Base-by-base conservation (phyloP, 2,797 vertebrate genomes). In the Danio aesculapii region DNA sequence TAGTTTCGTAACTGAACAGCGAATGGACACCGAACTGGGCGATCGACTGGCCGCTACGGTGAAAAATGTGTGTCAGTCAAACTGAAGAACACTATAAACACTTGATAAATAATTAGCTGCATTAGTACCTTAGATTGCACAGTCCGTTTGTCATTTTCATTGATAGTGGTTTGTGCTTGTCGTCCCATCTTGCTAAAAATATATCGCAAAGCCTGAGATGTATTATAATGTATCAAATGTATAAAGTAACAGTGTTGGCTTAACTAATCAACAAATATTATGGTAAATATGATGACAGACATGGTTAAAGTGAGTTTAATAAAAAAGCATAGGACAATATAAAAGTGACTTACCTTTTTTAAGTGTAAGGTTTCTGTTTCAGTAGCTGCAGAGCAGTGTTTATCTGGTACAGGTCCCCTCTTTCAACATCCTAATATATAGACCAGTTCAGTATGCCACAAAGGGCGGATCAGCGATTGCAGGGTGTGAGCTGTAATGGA, bases 1-100 rank as follows among this genome's bases (percentile, higher is more conserved):
- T 91, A 87, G 89, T 97, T 96, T 84, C 84, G 93, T 77, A 97
- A 72, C 62, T 71, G 91, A 52, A 95, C 6, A 0, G 87, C 69
- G 16, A 89, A 79, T 5, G 88, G 85, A 55, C 87, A 84, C 16
- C 81, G 77, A 43, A n/a, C 14, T 44, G 57, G 0, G 1, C 39
- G 77, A 6, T 53, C n/a, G 44, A 55, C 66, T 68, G 50, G 41
- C 39, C 52, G 2, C 39, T 63, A 44, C 12, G 19, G 8, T 11
- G 9, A 53, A 71, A 62, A 71, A 17, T 4, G 0, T 2, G 30
- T 30, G 41, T 76, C 46, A 55, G 11, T 55, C 6, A 76, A 66
- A 19, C 8, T 46, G n/a, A 55, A 44, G 10, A 6, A 12, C 75
- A 69, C 2, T 39, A 68, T 44, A 16, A 12, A 71, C 39, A 14